Conservation (phyloP, 2,888 invertebrate species). For the Microctonus aethiopoides region DNA sequence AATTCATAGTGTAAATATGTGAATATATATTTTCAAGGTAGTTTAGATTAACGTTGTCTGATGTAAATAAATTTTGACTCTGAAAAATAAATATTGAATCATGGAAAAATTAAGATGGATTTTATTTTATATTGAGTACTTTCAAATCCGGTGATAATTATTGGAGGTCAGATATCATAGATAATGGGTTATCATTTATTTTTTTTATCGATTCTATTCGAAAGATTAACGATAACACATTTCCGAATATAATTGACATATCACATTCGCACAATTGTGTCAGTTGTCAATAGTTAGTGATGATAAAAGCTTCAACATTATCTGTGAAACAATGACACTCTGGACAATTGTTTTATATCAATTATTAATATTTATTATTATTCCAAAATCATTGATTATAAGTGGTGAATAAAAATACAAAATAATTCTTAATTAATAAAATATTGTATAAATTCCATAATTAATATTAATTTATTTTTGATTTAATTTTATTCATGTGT, state of each 20-base stretch:
- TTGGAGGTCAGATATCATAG: no score
- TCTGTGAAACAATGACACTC: not conserved
- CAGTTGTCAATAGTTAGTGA: not conserved
- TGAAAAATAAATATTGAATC: no score
- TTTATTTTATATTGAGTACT: no score
- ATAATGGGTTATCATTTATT: not conserved
- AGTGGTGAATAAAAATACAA: not conserved
- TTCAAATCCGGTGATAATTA: no score
- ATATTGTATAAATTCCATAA: no score
- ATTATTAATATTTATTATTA: not conserved
- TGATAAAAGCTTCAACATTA: not conserved
- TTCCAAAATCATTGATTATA: not conserved
- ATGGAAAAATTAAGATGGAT: no score
- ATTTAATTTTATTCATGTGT: not conserved
- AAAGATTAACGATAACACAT: not conserved
- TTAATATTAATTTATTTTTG: not conserved
- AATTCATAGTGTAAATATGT: no score
- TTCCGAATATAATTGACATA: not conserved
- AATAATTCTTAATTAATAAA: not conserved
- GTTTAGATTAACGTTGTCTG: no score
- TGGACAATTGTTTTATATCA: not conserved
- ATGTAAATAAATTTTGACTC: no score
- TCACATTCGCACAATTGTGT: not conserved
- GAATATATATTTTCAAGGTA: no score
- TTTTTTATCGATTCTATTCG: not conserved